These are phyloP conservation scores for Brachynemurus nebulosus DNA, from an alignment of 2,888 invertebrate species.

Conservation along the genomic window DNA sequence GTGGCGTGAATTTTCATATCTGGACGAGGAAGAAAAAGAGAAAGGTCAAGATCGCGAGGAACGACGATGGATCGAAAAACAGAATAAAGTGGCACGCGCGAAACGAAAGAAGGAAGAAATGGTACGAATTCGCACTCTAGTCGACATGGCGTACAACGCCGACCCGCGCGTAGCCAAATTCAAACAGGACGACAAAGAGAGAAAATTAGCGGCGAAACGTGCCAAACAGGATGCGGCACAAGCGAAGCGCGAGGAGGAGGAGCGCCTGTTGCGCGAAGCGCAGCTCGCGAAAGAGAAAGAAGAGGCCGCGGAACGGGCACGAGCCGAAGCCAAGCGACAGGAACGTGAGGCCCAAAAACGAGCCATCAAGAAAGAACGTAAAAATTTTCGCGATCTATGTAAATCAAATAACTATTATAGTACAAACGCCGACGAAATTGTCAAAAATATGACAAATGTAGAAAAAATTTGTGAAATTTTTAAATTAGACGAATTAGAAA, in stretches of 20 bases:
- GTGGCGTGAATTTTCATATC: slow-evolving; percentile 97
- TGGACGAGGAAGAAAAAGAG: slow-evolving; percentile 98
- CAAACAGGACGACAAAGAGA: slow-evolving; percentile 87
- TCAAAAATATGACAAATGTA: slow-evolving; percentile 78
- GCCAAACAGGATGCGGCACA: slow-evolving; percentile 75
- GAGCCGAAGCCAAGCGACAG: slow-evolving; percentile 66
- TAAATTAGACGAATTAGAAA: slow-evolving; percentile 55
- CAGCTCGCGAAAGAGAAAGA: slow-evolving; percentile 61
- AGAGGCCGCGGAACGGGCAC: slow-evolving; percentile 69
- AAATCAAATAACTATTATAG: slow-evolving; percentile 73
- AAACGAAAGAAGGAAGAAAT: slow-evolving; percentile 96
- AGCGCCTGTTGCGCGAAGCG: slow-evolving; percentile 57
- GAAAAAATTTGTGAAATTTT: slow-evolving; percentile 82
- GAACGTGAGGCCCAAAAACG: slow-evolving; percentile 78
- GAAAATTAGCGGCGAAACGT: slow-evolving; percentile 74
- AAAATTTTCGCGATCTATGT: slow-evolving; percentile 61
- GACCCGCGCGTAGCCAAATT: slow-evolving; percentile 89
- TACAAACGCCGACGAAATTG: slow-evolving; percentile 52
- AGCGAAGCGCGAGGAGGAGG: slow-evolving; percentile 73
- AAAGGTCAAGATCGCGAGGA: slow-evolving; percentile 94
- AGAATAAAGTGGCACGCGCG: slow-evolving; percentile 84
- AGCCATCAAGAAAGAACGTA: slow-evolving; percentile 74
- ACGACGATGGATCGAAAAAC: slow-evolving; percentile 95
- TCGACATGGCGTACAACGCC: slow-evolving; percentile 85
- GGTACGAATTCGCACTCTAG: slow-evolving; percentile 74